Evolutionary conservation across 2,797 vertebrate genomes (phyloP).

Genomic region (Xerus rutilus): DNA sequence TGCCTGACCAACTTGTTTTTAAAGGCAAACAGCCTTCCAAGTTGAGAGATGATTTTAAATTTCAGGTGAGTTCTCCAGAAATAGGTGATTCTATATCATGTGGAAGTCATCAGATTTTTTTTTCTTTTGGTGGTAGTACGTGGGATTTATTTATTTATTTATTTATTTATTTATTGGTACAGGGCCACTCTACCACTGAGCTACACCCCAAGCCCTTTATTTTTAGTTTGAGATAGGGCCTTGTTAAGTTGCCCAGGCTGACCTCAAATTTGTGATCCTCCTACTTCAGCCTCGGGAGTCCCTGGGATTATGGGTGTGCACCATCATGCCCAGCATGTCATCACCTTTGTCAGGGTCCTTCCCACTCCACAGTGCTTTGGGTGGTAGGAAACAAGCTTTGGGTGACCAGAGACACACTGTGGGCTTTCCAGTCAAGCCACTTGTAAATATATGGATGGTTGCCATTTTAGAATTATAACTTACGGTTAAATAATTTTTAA

Average conservation of each 20-base stretch:
- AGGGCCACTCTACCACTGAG: too few species aligned
- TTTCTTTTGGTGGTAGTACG: too few species aligned
- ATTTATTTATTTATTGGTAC: too few species aligned
- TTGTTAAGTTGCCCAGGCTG: too few species aligned
- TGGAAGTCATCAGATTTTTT: too few species aligned
- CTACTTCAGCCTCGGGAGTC: too few species aligned
- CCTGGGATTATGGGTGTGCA: too few species aligned
- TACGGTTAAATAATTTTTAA: neutral
- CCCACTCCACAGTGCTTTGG: neutral
- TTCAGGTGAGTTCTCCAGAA: slow-evolving; percentile 67
- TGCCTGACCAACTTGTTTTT: slow-evolving; percentile 61
- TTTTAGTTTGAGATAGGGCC: too few species aligned
- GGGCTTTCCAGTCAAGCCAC: neutral
- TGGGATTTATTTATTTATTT: too few species aligned
- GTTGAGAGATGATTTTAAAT: slow-evolving; percentile 77
- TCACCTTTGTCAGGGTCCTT: neutral
- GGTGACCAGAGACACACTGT: neutral
- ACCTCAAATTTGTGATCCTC: too few species aligned
- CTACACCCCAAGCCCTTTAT: too few species aligned
- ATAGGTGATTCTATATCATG: neutral
- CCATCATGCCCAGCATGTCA: neutral
- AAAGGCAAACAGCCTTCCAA: slow-evolving; percentile 56
- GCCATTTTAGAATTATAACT: neutral
- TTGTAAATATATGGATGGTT: neutral
- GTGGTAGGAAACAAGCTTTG: neutral